Evolutionary conservation across 2,113 vertebrate species (phyloP).

Genomic region (Alouatta palliata): DNA sequence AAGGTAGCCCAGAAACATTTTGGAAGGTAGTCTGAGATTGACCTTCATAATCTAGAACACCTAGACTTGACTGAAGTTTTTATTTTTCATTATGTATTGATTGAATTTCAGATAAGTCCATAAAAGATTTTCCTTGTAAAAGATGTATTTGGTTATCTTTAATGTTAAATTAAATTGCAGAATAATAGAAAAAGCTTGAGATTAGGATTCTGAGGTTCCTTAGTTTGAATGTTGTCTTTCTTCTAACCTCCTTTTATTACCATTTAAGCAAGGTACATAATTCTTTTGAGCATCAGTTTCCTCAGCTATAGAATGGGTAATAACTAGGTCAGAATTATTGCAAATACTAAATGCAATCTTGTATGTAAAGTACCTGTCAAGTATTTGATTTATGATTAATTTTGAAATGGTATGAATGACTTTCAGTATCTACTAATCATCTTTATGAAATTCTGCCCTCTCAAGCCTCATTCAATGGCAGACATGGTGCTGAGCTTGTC

Average conservation of each 20-base stretch:
- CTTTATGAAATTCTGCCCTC: slow-evolving; percentile 38
- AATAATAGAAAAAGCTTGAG: background rate
- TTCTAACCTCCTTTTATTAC: background rate
- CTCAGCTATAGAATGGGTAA: slow-evolving; percentile 8
- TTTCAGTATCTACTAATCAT: background rate
- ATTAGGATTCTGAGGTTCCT: background rate
- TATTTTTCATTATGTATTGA: background rate
- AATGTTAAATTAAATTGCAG: background rate
- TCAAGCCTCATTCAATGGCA: background rate
- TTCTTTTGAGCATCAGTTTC: slow-evolving; percentile 24
- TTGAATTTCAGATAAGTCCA: background rate
- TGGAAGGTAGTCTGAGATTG: background rate
- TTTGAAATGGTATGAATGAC: slow-evolving; percentile 17
- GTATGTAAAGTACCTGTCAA: background rate
- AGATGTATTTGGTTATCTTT: background rate
- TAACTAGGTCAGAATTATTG: background rate
- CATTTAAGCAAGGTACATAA: background rate
- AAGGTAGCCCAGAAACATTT: background rate
- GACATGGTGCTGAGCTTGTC: background rate
- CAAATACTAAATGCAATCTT: slow-evolving; percentile 30
- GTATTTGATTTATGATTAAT: slow-evolving; percentile 27
- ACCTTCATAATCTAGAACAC: background rate
- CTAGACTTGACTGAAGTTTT: background rate
- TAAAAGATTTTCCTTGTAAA: background rate
- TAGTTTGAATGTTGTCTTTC: background rate